These are phyloP conservation scores for Lates calcarifer DNA, from an alignment of 2,113 vertebrate species.

Conservation along the genomic window DNA sequence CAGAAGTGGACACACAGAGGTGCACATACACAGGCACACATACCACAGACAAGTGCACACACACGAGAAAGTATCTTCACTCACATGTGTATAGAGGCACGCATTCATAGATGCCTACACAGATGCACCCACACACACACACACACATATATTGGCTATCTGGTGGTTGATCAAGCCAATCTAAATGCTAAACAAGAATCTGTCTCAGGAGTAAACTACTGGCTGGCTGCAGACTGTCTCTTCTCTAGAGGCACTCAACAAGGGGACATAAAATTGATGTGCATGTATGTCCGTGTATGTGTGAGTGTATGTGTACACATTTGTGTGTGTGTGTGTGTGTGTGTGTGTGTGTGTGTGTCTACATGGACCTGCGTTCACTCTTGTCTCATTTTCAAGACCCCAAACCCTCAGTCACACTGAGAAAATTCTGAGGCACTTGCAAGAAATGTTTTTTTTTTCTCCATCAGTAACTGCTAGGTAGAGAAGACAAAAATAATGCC, in stretches of 20 bases:
- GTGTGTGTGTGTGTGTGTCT: conserved; percentile 28
- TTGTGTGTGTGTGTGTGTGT: conserved; percentile 35
- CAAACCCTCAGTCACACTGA: conserved; percentile 17
- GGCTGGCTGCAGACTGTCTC: conserved; percentile 71
- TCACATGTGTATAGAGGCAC: conserved; percentile 34
- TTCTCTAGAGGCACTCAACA: conserved; percentile 68
- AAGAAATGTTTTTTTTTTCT: conserved; percentile 14
- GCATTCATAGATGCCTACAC: conserved; percentile 31
- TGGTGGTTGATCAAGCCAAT: conserved; percentile 81
- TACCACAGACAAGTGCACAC: not conserved
- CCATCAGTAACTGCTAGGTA: conserved; percentile 50
- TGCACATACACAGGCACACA: not conserved
- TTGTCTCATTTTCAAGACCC: conserved; percentile 33
- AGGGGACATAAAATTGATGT: conserved; percentile 60
- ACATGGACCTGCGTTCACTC: conserved; percentile 14
- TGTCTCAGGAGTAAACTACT: conserved; percentile 72
- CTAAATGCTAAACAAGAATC: conserved; percentile 84
- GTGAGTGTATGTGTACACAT: conserved; percentile 30
- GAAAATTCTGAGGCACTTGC: conserved; percentile 38
- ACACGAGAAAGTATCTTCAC: not conserved
- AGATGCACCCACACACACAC: conserved; percentile 13
- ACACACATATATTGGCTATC: conserved; percentile 49
- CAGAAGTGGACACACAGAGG: not conserved
- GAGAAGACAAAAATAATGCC: conserved; percentile 33
- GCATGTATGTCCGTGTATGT: conserved; percentile 21